Evolutionary conservation across 2,797 vertebrate species (phyloP), one percentile per base, ranked within the genome.

Genomic region (Champsocephalus gunnari): DNA sequence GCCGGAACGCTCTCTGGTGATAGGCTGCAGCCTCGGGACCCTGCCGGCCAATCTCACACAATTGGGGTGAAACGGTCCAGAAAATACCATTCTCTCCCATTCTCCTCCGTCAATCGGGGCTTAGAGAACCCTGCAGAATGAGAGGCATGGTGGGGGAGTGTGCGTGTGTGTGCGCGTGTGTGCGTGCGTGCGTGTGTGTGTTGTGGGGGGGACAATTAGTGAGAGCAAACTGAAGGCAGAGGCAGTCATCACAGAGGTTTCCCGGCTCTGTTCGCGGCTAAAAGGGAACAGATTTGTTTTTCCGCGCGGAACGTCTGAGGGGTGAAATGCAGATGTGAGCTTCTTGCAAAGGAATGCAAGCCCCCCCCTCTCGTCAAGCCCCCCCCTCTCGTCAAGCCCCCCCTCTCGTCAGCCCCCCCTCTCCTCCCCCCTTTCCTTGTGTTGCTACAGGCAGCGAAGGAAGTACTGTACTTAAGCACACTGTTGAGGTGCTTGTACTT

Each of bases 31-130:
- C 94, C 92, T 91, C 75, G 86, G 88, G 86, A 87, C 90, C 51
- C 90, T 87, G 92, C 93, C 86, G 92, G 93, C 92, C 92, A 93
- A 76, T 80, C 90, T 75, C 79, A 92, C 94, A 96, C 95, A 96
- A 96, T 95, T 84, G 88, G 85, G 90, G 93, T 94, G 94, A 96
- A 96, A 94, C 94, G 88, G 95, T 87, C 92, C 95, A 95, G 95
- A 96, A 96, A 96, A 96, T 92, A 93, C 93, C 90, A 95, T 95
- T 95, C 94, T 94, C 85, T 82, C 70, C 91, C 82, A 88, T 94
- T 93, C 90, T 93, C 79, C 55, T 84, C 88, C 71, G 68, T 92
- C 92, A 94, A 92, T 92, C 85, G 80, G 68, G 80, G 88, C 88
- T 93, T 92, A 90, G 92, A 38, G 91, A 89, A 75, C 77, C 72